These are phyloP conservation scores for Parasteatoda lunata DNA, from an alignment of 2,888 invertebrate species.

Conservation along the genomic window DNA sequence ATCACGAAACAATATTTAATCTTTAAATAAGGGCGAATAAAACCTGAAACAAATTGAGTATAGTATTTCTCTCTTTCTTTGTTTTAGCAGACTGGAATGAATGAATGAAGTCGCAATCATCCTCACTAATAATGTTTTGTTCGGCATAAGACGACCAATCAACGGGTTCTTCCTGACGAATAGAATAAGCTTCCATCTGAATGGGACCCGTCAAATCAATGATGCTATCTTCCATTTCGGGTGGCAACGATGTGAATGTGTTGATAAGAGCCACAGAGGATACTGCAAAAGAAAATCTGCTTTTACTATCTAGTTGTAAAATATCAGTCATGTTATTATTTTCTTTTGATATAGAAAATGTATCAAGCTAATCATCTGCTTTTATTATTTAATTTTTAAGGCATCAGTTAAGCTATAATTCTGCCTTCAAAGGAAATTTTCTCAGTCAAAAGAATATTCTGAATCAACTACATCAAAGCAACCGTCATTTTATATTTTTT, in stretches of 20 bases:
- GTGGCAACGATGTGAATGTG: background rate
- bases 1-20: background rate
- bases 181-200: background rate
- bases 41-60: slow-evolving; percentile 15
- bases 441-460: no score
- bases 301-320: background rate
- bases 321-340: no score
- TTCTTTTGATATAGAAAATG: no score
- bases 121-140: slow-evolving; percentile 1
- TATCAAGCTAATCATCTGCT: no score
- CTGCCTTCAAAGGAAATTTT: no score
- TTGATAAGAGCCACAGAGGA: background rate
- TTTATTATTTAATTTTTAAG: background rate
- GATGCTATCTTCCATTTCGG: slow-evolving; percentile 20
- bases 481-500: no score
- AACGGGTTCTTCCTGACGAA: slow-evolving; percentile 3
- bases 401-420: no score
- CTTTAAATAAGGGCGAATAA: no score
- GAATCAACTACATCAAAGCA: no score
- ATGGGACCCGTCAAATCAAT: slow-evolving; percentile 15
- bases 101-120: slow-evolving; percentile 24
- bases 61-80: slow-evolving; percentile 15
- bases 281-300: background rate
- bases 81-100: slow-evolving; percentile 14
- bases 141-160: slow-evolving; percentile 28